These are phyloP conservation scores for Scomber scombrus DNA, from an alignment of 2,113 vertebrate genomes.

Conservation along the genomic window DNA sequence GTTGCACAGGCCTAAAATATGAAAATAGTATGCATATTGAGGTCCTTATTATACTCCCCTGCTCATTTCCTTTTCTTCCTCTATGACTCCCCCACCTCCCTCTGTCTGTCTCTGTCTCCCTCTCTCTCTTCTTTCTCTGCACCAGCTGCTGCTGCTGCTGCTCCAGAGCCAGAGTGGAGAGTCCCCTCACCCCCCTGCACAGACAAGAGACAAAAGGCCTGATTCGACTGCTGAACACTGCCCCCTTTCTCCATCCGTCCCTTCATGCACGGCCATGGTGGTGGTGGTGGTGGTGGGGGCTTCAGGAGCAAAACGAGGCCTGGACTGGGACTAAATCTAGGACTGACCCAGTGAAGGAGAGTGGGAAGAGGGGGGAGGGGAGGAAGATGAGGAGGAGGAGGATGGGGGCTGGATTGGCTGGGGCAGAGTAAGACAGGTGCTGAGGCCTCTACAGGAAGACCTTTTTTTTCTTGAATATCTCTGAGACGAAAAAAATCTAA, in stretches of 20 bases:
- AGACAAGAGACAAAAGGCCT: constrained; percentile 85
- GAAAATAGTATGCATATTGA: constrained; percentile 17
- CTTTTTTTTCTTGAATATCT: constrained; percentile 60
- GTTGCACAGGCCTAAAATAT: constrained; percentile 16
- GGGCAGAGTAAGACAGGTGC: constrained; percentile 77
- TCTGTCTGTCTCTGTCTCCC: constrained; percentile 55
- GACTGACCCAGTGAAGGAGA: constrained; percentile 75
- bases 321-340: constrained; percentile 72
- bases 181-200: constrained; percentile 75
- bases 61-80: constrained; percentile 60
- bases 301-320: constrained; percentile 71
- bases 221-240: constrained; percentile 83
- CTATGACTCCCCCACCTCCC: constrained; percentile 60
- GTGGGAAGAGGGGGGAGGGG: constrained; percentile 48
- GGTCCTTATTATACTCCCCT: constrained; percentile 28
- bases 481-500: constrained; percentile 68
- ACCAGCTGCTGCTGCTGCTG: constrained; percentile 80
- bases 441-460: constrained; percentile 80
- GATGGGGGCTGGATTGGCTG: constrained; percentile 62
- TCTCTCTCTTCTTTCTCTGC: constrained; percentile 69
- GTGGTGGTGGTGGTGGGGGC: constrained; percentile 48
- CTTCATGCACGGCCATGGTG: constrained; percentile 63
- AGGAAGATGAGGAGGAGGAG: constrained; percentile 56
- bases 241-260: constrained; percentile 75
- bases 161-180: constrained; percentile 78